Percentiles rank a stretch among this genome's conserved stretches.
Conservation (phyloP, 1,140 invertebrate genomes). For the Drosophila micromelanica region DNA sequence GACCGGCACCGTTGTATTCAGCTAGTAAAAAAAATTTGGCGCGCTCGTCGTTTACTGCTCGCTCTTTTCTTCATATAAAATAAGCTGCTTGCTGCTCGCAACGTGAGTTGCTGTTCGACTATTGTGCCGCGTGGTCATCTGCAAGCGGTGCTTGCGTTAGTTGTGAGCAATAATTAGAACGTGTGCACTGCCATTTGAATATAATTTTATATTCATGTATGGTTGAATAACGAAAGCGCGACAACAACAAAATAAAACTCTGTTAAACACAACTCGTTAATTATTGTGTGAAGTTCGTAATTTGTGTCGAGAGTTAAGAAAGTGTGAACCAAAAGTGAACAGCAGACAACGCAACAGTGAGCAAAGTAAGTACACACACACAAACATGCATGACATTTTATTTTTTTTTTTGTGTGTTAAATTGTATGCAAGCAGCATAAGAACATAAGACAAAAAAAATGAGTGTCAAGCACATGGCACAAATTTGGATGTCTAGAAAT, state of each 20-base stretch:
- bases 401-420: neutral
- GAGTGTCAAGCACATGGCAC: conserved; percentile 64
- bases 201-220: neutral
- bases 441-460: conserved; percentile 11
- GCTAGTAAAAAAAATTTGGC: conserved; percentile 20
- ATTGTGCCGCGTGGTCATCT: conserved; percentile 36
- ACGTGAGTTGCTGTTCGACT: conserved; percentile 33
- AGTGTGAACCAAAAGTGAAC: conserved; percentile 3
- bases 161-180: conserved; percentile 34
- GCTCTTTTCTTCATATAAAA: conserved; percentile 38
- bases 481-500: conserved; percentile 68
- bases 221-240: neutral
- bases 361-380: conserved; percentile 36
- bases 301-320: neutral
- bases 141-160: conserved; percentile 35
- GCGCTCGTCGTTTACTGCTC: neutral
- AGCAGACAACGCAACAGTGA: conserved; percentile 32
- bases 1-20: conserved; percentile 10
- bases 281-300: conserved; percentile 10
- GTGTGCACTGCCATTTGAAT: neutral
- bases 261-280: conserved; percentile 6
- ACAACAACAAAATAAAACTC: neutral
- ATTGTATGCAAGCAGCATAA: neutral
- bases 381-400: neutral
- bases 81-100: neutral